These are phyloP conservation scores for Morone chrysops DNA, from an alignment of 2,113 vertebrate genomes.

Conservation along the genomic window DNA sequence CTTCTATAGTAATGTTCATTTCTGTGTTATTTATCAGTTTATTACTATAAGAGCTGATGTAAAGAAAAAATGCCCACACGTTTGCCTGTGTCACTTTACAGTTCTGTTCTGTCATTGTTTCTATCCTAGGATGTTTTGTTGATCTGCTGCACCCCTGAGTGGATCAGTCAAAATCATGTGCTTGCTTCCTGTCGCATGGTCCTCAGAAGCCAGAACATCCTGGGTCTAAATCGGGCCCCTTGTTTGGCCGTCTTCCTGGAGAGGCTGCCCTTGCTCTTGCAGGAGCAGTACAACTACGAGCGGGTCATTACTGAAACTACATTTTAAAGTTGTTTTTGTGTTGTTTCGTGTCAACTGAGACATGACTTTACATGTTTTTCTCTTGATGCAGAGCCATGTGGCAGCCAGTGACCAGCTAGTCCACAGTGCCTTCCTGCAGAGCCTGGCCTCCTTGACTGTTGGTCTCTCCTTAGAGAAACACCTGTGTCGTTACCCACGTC, in stretches of 20 bases:
- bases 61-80: not conserved
- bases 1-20: not conserved
- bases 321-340: not conserved
- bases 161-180: slow-evolving; percentile 85
- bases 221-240: slow-evolving; percentile 84
- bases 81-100: not conserved
- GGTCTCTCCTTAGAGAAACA: slow-evolving; percentile 84
- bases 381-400: slow-evolving; percentile 80
- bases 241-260: slow-evolving; percentile 87
- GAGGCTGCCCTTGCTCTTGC: slow-evolving; percentile 83
- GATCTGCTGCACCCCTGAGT: slow-evolving; percentile 85
- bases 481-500: slow-evolving; percentile 75
- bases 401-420: slow-evolving; percentile 85
- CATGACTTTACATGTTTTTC: not conserved
- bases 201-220: slow-evolving; percentile 84
- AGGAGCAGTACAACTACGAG: slow-evolving; percentile 86
- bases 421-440: slow-evolving; percentile 87
- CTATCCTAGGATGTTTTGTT: slow-evolving; percentile 82
- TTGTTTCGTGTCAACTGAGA: not conserved
- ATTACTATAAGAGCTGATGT: not conserved
- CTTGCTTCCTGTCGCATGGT: slow-evolving; percentile 85
- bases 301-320: slow-evolving; percentile 71
- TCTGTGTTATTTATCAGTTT: not conserved
- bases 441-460: slow-evolving; percentile 82
- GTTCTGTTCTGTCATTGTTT: not conserved